Conservation (phyloP, 2,113 vertebrate genomes). For the Lamprotornis superbus region DNA sequence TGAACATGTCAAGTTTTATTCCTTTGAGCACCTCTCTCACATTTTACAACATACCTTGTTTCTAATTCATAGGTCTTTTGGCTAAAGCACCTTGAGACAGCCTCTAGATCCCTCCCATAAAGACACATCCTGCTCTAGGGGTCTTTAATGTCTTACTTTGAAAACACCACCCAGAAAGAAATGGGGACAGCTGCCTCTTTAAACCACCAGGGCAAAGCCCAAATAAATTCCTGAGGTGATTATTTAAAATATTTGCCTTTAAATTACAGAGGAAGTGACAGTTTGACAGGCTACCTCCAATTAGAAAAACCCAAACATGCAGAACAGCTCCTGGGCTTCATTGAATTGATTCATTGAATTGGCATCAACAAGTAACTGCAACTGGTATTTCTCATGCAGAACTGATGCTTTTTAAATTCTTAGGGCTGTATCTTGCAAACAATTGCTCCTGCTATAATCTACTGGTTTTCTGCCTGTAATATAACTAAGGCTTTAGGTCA, state of each 20-base stretch:
- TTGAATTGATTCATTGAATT: not conserved
- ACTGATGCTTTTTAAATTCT: not conserved
- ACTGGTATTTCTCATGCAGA: not conserved
- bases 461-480: not conserved
- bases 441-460: not conserved
- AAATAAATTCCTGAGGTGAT: not conserved
- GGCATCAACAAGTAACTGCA: not conserved
- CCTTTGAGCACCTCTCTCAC: not conserved
- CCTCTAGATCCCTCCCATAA: not conserved
- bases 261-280: not conserved
- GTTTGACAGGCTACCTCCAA: not conserved
- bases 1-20: not conserved
- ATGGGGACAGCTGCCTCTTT: not conserved
- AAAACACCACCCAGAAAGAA: not conserved
- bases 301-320: not conserved
- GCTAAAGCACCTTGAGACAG: not conserved
- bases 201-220: not conserved
- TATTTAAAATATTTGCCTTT: not conserved
- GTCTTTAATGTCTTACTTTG: not conserved
- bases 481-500: not conserved
- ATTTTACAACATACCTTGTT: not conserved
- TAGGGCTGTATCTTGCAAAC: not conserved
- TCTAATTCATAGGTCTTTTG: not conserved
- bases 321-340: not conserved
- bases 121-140: not conserved